A percentile compares a stretch with the other conserved stretches of the same genome.
phyloP scores from a whole-genome alignment of 2,797 vertebrate species.

The Semotilus atromaculatus region DNA sequence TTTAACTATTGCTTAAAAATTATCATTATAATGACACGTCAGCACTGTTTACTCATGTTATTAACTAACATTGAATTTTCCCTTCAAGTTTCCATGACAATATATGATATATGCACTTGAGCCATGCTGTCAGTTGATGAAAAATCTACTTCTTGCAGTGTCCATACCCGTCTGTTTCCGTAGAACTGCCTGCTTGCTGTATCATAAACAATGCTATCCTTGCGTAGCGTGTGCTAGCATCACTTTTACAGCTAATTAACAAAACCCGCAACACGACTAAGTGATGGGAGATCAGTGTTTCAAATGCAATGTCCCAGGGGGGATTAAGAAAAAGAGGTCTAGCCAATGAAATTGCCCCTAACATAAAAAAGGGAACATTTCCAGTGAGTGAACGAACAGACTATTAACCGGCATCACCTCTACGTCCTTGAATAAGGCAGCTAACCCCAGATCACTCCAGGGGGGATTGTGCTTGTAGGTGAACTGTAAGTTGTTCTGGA shows the following conservation, averaged over 20 bases:
- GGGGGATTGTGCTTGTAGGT: slow-evolving; percentile 20
- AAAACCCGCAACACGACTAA: slow-evolving; percentile 38
- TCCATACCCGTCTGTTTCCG: slow-evolving; percentile 63
- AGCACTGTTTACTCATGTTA: slow-evolving; percentile 59
- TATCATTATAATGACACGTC: slow-evolving; percentile 57
- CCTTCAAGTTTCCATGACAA: slow-evolving; percentile 58
- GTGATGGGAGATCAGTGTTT: slow-evolving; percentile 48
- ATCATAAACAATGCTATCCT: slow-evolving; percentile 68
- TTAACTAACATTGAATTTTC: slow-evolving; percentile 57
- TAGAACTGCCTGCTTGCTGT: slow-evolving; percentile 70
- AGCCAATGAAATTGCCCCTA: slow-evolving; percentile 12
- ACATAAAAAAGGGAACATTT: not conserved
- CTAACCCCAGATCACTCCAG: slow-evolving; percentile 25
- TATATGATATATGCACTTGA: slow-evolving; percentile 66
- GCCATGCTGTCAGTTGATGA: slow-evolving; percentile 60
- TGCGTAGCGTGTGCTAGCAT: slow-evolving; percentile 61
- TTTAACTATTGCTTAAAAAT: slow-evolving; percentile 65
- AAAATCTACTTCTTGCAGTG: slow-evolving; percentile 62
- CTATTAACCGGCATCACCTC: slow-evolving; percentile 25
- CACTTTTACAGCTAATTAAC: slow-evolving; percentile 52
- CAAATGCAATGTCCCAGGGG: slow-evolving; percentile 11
- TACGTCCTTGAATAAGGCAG: slow-evolving; percentile 35
- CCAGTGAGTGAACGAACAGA: not conserved
- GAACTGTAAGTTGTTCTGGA: not conserved
- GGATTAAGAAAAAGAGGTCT: slow-evolving; percentile 11